phyloP scores from a whole-genome alignment of 2,113 vertebrate species.

The Antechinus stuartii region DNA sequence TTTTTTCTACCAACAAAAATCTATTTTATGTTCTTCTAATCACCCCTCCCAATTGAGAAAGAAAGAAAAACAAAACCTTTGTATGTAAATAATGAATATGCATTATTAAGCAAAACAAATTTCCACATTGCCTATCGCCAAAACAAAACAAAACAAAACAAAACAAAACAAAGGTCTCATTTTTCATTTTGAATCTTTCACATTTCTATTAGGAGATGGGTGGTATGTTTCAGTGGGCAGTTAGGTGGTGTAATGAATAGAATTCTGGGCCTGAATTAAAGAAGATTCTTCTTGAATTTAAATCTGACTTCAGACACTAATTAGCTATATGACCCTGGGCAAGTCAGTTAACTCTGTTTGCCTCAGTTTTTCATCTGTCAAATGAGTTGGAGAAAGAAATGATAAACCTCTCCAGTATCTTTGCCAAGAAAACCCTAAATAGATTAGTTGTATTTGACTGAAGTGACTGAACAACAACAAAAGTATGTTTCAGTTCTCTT shows the following conservation, averaged over 20 bases:
- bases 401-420: not conserved
- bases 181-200: not conserved
- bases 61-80: not conserved
- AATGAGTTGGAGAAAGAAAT: not conserved
- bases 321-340: not conserved
- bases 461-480: not conserved
- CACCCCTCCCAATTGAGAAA: not conserved
- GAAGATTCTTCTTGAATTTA: not conserved
- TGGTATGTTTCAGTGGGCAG: not conserved
- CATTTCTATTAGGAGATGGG: not conserved
- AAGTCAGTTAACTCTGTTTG: not conserved
- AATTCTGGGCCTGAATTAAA: no score
- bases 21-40: not conserved
- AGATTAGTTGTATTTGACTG: not conserved
- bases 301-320: not conserved
- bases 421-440: not conserved
- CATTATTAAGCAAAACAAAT: not conserved
- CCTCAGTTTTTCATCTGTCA: not conserved
- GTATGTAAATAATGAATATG: not conserved
- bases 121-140: not conserved
- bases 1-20: not conserved
- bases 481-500: not conserved
- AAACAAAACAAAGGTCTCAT: not conserved
- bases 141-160: not conserved
- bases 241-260: not conserved